Evolutionary conservation across 1,140 invertebrate genomes (phyloP).

Genomic region (Bombus fervidus): DNA sequence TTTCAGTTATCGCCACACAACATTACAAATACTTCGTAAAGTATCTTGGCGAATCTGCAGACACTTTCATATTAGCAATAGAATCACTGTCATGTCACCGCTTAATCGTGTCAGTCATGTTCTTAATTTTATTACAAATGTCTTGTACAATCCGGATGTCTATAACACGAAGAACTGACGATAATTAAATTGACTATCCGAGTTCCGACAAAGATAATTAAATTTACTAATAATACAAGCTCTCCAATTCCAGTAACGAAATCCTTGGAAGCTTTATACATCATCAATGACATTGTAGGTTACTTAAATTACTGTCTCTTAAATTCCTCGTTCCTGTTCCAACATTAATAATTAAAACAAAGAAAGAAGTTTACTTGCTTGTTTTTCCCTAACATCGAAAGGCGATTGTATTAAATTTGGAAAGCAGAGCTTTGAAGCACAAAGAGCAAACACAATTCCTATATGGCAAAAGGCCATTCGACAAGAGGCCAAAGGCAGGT

Average conservation of each 20-base stretch:
- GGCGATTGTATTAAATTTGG: background rate
- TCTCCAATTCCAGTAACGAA: background rate
- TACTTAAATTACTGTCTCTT: background rate
- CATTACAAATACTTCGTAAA: too few species aligned
- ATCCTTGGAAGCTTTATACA: background rate
- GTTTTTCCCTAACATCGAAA: too few species aligned
- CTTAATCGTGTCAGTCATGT: background rate
- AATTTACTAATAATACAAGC: background rate
- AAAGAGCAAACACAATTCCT: constrained; percentile 45
- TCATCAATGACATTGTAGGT: background rate
- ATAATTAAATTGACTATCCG: background rate
- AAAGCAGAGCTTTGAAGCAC: background rate
- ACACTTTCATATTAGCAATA: background rate
- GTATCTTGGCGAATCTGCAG: too few species aligned
- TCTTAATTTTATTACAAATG: background rate
- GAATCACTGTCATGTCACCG: background rate
- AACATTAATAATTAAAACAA: background rate
- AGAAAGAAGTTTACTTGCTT: background rate
- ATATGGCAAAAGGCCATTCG: constrained; percentile 20
- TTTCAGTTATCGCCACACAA: too few species aligned
- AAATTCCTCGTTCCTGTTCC: background rate
- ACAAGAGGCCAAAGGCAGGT: constrained; percentile 22
- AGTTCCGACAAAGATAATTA: background rate
- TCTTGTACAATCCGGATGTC: background rate
- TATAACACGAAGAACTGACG: background rate